A percentile compares a stretch with the other conserved stretches of the same genome.
These are phyloP conservation scores for Uropsilus gracilis DNA, from an alignment of 2,113 vertebrate species.

Conservation along the genomic window DNA sequence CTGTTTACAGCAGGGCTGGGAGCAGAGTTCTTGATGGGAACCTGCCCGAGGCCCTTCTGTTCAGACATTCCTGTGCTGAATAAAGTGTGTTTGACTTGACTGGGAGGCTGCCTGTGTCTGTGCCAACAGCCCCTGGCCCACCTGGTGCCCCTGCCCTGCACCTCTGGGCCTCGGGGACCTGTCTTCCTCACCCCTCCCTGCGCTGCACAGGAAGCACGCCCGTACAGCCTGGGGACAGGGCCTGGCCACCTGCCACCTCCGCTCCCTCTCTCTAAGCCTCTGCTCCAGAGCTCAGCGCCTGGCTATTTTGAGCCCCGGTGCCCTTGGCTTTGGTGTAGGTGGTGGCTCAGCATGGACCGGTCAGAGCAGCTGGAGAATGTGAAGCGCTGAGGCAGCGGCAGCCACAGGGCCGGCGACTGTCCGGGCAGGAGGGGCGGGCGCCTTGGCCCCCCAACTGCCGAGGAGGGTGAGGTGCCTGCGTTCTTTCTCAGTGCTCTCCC, in stretches of 20 bases:
- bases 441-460: not conserved
- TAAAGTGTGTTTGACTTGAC: conserved; percentile 72
- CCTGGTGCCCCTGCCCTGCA: not conserved
- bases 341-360: not conserved
- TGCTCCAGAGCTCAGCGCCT: not conserved
- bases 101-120: not conserved
- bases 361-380: not conserved
- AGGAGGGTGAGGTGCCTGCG: not conserved
- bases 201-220: not conserved
- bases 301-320: conserved; percentile 47
- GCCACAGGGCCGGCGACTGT: not conserved
- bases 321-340: conserved; percentile 6
- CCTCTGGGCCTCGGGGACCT: not conserved
- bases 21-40: not conserved
- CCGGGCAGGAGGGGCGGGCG: rapidly evolving
- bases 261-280: too few species aligned
- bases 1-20: not conserved
- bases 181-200: not conserved
- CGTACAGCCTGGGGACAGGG: not conserved
- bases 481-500: not conserved
- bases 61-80: conserved; percentile 55
- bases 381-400: not conserved
- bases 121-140: not conserved
- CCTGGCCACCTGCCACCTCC: not conserved
- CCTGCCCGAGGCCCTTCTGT: conserved; percentile 32